Conservation (phyloP, 2,888 invertebrate species). For the Sminthurinus aureus region DNA sequence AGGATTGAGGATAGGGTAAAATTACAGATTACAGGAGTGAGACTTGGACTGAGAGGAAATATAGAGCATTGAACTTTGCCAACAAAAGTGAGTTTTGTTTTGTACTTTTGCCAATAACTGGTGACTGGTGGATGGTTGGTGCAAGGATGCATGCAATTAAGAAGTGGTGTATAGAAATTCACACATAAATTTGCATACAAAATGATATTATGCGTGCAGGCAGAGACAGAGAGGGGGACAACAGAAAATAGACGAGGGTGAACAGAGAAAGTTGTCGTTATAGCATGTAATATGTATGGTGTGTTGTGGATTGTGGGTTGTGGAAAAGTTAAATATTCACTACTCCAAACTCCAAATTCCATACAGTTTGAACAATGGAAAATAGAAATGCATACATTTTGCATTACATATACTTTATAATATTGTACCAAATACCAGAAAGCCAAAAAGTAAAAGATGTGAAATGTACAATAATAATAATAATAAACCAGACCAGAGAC, state of each 20-base stretch:
- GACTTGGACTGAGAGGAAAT: neutral
- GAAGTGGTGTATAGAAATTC: neutral
- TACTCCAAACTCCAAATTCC: too few relatives aligned
- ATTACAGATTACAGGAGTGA: too few relatives aligned
- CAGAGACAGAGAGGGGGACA: neutral
- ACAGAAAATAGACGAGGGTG: neutral
- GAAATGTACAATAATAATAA: neutral
- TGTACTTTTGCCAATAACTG: neutral
- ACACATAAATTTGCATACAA: constrained; percentile 1
- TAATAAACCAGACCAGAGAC: neutral
- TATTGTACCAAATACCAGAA: too few relatives aligned
- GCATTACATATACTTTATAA: too few relatives aligned
- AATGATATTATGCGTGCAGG: neutral
- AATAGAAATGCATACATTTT: too few relatives aligned
- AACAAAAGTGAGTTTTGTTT: neutral
- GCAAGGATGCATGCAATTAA: constrained; percentile 19
- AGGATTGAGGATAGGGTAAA: constrained; percentile 7
- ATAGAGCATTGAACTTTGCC: constrained; percentile 11
- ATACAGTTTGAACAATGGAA: too few relatives aligned
- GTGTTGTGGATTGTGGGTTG: too few relatives aligned
- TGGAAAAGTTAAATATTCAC: too few relatives aligned
- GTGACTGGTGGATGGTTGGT: neutral
- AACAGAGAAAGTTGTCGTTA: neutral
- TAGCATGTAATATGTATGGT: neutral
- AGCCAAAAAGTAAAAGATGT: too few relatives aligned